Evolutionary conservation across 2,888 invertebrate genomes (phyloP).

Genomic region (Chloromyia formosa): DNA sequence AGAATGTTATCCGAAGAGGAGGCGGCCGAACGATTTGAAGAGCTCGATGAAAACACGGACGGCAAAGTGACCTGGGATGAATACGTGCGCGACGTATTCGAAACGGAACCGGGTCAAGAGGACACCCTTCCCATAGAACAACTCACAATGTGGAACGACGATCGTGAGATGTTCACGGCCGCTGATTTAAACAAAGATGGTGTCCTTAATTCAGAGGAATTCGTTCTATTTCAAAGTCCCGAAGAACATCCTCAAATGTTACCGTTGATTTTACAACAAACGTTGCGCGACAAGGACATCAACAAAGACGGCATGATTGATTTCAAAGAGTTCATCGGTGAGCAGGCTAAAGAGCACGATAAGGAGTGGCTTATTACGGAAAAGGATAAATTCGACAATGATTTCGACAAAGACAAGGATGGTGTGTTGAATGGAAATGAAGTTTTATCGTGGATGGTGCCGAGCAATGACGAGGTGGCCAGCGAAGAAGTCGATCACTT

Average conservation of each 20-base stretch:
- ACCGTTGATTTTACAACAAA: conserved; percentile 79
- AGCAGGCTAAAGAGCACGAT: conserved; percentile 70
- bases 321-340: conserved; percentile 69
- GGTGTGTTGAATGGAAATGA: conserved; percentile 81
- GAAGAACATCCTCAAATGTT: conserved; percentile 93
- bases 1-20: conserved; percentile 89
- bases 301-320: conserved; percentile 85
- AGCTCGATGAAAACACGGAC: conserved; percentile 86
- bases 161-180: conserved; percentile 83
- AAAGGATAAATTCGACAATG: conserved; percentile 85
- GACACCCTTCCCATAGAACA: conserved; percentile 59
- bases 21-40: conserved; percentile 82
- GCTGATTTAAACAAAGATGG: conserved; percentile 89
- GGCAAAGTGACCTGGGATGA: conserved; percentile 88
- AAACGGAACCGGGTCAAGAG: conserved; percentile 67
- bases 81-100: conserved; percentile 88
- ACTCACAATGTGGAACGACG: conserved; percentile 75
- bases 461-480: conserved; percentile 89
- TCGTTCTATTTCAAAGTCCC: conserved; percentile 89
- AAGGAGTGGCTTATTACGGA: conserved; percentile 77
- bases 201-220: conserved; percentile 78
- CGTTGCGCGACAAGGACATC: conserved; percentile 84
- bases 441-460: conserved; percentile 88
- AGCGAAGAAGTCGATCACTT: conserved; percentile 90
- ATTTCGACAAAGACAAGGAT: conserved; percentile 85